phyloP scores from a whole-genome alignment of 2,797 vertebrate species.

The Alfaro cultratus region DNA sequence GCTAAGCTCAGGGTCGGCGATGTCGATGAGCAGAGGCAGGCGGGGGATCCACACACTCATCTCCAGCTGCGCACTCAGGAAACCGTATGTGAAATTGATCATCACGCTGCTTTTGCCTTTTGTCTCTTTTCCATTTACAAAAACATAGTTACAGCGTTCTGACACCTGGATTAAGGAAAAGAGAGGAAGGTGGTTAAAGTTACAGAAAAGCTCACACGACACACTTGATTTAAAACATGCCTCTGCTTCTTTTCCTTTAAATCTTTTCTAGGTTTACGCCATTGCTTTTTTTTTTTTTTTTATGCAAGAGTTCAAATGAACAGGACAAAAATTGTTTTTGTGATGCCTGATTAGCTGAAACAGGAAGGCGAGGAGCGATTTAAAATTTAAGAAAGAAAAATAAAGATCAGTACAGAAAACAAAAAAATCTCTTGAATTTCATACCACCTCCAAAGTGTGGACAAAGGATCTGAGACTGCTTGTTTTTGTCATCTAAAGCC shows the following conservation, averaged over 20 bases:
- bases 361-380: slow-evolving; percentile 2
- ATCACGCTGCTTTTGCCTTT: slow-evolving; percentile 81
- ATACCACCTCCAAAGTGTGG: slow-evolving; percentile 34
- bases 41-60: slow-evolving; percentile 91
- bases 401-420: not conserved
- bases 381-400: slow-evolving; percentile 34
- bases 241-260: slow-evolving; percentile 6
- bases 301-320: slow-evolving; percentile 13
- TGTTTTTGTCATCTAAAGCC: slow-evolving; percentile 59
- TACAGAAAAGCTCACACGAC: slow-evolving; percentile 12
- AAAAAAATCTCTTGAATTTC: slow-evolving; percentile 31
- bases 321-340: slow-evolving; percentile 33
- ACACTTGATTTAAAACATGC: slow-evolving; percentile 4
- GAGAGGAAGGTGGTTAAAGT: not conserved
- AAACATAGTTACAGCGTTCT: slow-evolving; percentile 89
- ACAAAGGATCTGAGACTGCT: slow-evolving; percentile 33
- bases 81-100: slow-evolving; percentile 92
- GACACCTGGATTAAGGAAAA: slow-evolving; percentile 83
- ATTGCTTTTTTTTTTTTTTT: not conserved
- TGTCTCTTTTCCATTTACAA: slow-evolving; percentile 91
- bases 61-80: slow-evolving; percentile 88
- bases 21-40: slow-evolving; percentile 88
- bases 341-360: slow-evolving; percentile 18
- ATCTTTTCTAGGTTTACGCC: slow-evolving; percentile 17
- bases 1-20: slow-evolving; percentile 92